Percentiles rank a stretch among this genome's conserved stretches.
These are phyloP conservation scores for Excalfactoria chinensis DNA, from an alignment of 2,113 vertebrate species.

Conservation along the genomic window DNA sequence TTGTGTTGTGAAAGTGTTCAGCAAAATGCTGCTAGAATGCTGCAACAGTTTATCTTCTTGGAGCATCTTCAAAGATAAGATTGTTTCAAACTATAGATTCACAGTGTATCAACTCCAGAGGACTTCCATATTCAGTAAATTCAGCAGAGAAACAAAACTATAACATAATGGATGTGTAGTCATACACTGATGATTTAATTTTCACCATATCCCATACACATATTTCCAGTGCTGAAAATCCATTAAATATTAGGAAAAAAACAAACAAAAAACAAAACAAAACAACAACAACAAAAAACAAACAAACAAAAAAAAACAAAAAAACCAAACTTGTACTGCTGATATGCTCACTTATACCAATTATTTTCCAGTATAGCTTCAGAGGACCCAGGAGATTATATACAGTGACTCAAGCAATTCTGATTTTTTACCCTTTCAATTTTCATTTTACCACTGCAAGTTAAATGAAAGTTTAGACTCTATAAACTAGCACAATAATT, in stretches of 20 bases:
- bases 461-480: not conserved
- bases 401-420: not conserved
- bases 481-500: not conserved
- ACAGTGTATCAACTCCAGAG: not conserved
- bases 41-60: constrained; percentile 49
- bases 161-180: not conserved
- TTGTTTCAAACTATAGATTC: constrained; percentile 8
- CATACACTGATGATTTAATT: not conserved
- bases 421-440: not conserved
- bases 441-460: not conserved
- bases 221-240: not conserved
- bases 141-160: not conserved
- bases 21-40: constrained; percentile 62
- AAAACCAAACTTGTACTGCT: too few species aligned
- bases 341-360: not conserved
- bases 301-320: too few species aligned
- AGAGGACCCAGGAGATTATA: not conserved
- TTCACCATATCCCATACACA: not conserved
- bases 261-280: too few species aligned
- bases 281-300: too few species aligned
- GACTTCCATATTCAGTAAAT: not conserved
- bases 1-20: constrained; percentile 25
- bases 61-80: not conserved
- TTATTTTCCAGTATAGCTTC: not conserved
- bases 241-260: not conserved